These are phyloP conservation scores for Eupithecia abbreviata DNA, from an alignment of 2,888 invertebrate species.

Conservation along the genomic window DNA sequence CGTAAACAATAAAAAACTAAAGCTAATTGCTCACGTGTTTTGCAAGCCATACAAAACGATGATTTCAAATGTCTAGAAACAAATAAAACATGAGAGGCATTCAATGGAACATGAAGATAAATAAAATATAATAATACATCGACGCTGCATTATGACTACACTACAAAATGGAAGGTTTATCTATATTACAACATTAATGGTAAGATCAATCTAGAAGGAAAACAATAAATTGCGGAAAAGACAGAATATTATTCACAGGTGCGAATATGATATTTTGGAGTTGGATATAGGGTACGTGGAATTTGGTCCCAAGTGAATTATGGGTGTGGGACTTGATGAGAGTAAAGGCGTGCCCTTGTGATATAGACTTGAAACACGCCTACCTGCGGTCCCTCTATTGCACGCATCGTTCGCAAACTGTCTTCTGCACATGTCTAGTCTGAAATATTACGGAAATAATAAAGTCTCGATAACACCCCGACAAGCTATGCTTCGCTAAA, in stretches of 20 bases:
- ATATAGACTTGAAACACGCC: conserved; percentile 77
- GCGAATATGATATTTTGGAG: conserved; percentile 71
- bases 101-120: conserved; percentile 41
- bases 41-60: conserved; percentile 41
- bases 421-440: conserved; percentile 99
- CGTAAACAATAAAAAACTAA: conserved; percentile 27
- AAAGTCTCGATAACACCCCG: conserved; percentile 67
- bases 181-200: conserved; percentile 39
- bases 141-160: conserved; percentile 44
- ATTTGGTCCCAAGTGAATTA: conserved; percentile 66
- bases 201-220: conserved; percentile 56
- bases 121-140: conserved; percentile 45
- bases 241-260: conserved; percentile 82
- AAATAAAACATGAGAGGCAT: conserved; percentile 46
- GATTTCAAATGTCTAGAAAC: conserved; percentile 44
- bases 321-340: conserved; percentile 72
- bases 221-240: conserved; percentile 62
- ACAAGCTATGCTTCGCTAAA: conserved; percentile 22
- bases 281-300: conserved; percentile 62
- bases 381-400: conserved; percentile 99
- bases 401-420: conserved; percentile 96
- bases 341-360: conserved; percentile 76
- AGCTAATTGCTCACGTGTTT: conserved; percentile 41
- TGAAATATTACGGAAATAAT: conserved; percentile 88
- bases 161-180: conserved; percentile 46